phyloP scores from a whole-genome alignment of 2,888 invertebrate genomes.

The Nomada lathburiana region DNA sequence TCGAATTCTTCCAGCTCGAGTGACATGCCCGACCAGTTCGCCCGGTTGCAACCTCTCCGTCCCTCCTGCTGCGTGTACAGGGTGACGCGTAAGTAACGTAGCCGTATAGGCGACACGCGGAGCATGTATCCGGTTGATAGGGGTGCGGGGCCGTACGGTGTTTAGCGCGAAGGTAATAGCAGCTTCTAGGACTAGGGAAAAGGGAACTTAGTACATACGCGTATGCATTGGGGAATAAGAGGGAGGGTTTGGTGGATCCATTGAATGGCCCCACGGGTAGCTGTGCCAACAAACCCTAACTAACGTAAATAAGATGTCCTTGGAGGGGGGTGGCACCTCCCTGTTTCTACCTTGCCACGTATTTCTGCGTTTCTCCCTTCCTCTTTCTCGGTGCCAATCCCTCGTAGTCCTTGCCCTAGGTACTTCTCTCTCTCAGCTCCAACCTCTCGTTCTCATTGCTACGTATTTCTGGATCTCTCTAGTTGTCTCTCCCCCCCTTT shows the following conservation, averaged over 20 bases:
- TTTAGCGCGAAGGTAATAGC: conserved; percentile 35
- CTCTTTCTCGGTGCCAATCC: background rate
- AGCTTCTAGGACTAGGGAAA: background rate
- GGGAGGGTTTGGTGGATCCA: conserved; percentile 55
- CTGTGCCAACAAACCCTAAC: conserved; percentile 83
- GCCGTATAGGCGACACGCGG: too few species aligned
- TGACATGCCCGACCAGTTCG: conserved; percentile 83
- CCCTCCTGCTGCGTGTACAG: conserved; percentile 19
- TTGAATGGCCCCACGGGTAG: conserved; percentile 80
- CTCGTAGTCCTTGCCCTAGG: background rate
- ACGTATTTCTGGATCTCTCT: too few species aligned
- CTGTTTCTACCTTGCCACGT: conserved; percentile 24
- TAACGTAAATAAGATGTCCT: conserved; percentile 84
- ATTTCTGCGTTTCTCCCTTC: background rate
- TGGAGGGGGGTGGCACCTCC: conserved; percentile 49
- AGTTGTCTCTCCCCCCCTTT: background rate
- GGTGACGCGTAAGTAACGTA: conserved; percentile 46
- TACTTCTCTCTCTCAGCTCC: background rate
- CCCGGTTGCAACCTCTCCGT: conserved; percentile 63
- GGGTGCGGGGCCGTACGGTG: conserved; percentile 30
- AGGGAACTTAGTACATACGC: conserved; percentile 28
- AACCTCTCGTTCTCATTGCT: too few species aligned
- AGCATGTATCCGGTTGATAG: background rate
- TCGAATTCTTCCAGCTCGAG: conserved; percentile 84
- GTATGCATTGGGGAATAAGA: conserved; percentile 55